phyloP scores from a whole-genome alignment of 2,113 vertebrate species.

The Herpailurus yagouaroundi region DNA sequence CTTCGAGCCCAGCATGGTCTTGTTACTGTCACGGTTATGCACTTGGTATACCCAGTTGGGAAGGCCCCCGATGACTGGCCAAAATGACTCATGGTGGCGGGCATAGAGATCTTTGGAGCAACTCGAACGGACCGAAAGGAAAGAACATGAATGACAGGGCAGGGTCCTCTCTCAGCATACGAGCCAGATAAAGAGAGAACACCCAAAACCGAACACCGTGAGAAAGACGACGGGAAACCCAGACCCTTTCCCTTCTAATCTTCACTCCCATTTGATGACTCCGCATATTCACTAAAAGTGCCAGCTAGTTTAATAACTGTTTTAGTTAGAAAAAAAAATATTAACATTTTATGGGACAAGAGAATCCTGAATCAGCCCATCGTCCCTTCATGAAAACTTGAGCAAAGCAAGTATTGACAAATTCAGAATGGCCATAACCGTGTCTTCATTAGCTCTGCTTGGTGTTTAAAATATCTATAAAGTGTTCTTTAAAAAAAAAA shows the following conservation, averaged over 20 bases:
- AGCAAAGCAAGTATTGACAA: conserved; percentile 11
- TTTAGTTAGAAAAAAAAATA: not conserved
- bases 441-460: conserved; percentile 6
- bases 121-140: not conserved
- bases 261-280: not conserved
- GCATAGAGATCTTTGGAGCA: not conserved
- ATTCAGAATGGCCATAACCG: not conserved
- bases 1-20: not conserved
- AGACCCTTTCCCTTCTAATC: not conserved
- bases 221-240: not conserved
- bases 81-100: not conserved
- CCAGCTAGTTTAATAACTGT: not conserved
- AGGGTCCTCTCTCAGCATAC: not conserved
- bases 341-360: conserved; percentile 14
- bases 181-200: not conserved
- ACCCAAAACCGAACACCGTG: not conserved
- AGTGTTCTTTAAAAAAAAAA: not conserved
- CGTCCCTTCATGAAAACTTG: not conserved
- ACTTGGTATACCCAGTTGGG: not conserved
- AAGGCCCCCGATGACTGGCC: not conserved
- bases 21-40: too few species aligned
- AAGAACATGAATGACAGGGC: not conserved
- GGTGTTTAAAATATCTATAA: not conserved
- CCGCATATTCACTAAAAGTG: not conserved
- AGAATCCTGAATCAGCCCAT: not conserved